phyloP scores from a whole-genome alignment of 2,888 invertebrate genomes.

The Drosophila neotestacea region DNA sequence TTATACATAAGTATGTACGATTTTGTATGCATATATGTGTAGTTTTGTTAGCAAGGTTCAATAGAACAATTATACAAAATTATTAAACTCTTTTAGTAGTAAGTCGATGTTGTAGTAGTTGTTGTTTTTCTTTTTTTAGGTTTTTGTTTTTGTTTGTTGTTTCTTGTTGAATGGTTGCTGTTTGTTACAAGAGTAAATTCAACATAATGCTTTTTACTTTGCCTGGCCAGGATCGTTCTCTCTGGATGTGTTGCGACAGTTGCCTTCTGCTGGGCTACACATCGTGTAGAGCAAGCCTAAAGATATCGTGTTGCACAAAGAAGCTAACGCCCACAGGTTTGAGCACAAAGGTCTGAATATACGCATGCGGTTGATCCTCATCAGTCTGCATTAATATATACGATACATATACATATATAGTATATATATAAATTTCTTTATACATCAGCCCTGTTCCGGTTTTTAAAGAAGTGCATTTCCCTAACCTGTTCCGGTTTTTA shows the following conservation, averaged over 20 bases:
- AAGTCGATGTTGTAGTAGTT: constrained; percentile 18
- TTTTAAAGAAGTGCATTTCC: too few relatives aligned
- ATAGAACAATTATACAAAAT: constrained; percentile 33
- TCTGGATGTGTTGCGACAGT: constrained; percentile 40
- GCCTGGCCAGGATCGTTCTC: constrained; percentile 51
- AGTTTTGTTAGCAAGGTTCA: constrained; percentile 40
- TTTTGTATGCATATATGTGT: not conserved
- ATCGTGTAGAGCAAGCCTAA: constrained; percentile 96
- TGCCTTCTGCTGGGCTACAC: constrained; percentile 85
- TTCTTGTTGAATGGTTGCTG: constrained; percentile 8
- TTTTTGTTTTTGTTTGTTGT: not conserved
- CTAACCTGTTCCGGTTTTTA: too few relatives aligned
- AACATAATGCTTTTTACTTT: constrained; percentile 45
- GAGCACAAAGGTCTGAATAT: constrained; percentile 96
- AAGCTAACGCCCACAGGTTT: constrained; percentile 95
- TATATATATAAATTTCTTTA: not conserved
- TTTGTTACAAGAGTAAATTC: constrained; percentile 21
- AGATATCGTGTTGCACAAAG: constrained; percentile 97
- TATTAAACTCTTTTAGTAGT: constrained; percentile 42
- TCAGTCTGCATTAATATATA: constrained; percentile 90
- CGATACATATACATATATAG: constrained; percentile 24
- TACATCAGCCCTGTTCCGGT: not conserved
- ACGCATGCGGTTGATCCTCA: constrained; percentile 97
- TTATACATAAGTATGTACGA: constrained; percentile 15
- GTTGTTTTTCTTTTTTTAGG: not conserved